These are phyloP conservation scores for Acanthiza pusilla DNA, from an alignment of 2,797 vertebrate species.

Conservation along the genomic window DNA sequence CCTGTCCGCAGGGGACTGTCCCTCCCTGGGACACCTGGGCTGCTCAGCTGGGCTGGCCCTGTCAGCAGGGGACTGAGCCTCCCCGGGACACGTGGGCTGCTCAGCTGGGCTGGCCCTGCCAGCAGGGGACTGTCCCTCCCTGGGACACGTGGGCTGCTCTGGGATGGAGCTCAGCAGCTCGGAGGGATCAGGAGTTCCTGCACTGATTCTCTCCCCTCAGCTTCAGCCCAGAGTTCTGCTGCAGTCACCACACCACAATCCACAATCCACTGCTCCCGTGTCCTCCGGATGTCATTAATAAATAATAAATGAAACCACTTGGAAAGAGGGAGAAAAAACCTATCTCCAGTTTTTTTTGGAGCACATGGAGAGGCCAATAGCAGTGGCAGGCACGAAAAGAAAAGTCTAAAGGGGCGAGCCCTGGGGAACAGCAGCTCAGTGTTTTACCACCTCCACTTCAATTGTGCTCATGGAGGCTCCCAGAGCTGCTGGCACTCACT, in stretches of 20 bases:
- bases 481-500: neutral
- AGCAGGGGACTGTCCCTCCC: neutral
- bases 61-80: too few relatives aligned
- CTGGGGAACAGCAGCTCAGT: neutral
- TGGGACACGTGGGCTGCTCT: neutral
- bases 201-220: neutral
- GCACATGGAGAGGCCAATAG: neutral
- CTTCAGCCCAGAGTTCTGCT: neutral
- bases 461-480: fast-evolving
- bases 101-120: too few relatives aligned
- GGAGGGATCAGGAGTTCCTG: neutral
- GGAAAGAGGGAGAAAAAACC: neutral
- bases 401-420: neutral
- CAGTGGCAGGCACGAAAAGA: neutral
- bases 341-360: neutral
- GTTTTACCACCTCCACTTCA: neutral
- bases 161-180: neutral
- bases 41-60: neutral
- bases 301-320: neutral
- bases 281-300: neutral
- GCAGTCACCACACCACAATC: neutral
- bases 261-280: neutral
- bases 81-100: too few relatives aligned
- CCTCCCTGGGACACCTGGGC: neutral
- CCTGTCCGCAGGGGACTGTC: neutral